Evolutionary conservation across 1,140 invertebrate genomes (phyloP).

Genomic region (Scaptodrosophila lebanonensis): DNA sequence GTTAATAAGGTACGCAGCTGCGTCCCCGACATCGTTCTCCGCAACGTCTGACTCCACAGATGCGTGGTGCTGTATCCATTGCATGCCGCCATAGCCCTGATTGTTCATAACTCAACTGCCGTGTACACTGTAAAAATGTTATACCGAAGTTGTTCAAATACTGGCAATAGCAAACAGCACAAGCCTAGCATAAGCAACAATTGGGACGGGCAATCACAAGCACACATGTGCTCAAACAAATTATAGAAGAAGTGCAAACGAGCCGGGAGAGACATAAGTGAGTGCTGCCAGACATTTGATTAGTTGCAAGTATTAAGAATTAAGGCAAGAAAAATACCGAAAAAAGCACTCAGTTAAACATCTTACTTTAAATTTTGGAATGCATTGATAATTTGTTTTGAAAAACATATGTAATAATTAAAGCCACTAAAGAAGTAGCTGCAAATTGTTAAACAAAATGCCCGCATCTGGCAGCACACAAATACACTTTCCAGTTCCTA

Average conservation of each 20-base stretch:
- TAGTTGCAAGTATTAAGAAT: conserved; percentile 2
- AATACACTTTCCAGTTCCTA: no score
- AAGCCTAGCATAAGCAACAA: conserved; percentile 49
- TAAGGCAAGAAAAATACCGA: not conserved
- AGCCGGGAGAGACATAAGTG: conserved; percentile 31
- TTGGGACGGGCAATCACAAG: conserved; percentile 29
- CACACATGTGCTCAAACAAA: conserved; percentile 58
- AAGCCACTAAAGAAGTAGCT: no score
- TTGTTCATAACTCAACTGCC: conserved; percentile 59
- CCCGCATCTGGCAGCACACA: conserved; percentile 28
- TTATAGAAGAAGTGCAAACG: conserved; percentile 10
- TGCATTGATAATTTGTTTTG: not conserved
- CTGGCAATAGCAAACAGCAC: conserved; percentile 22
- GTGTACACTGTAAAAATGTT: conserved; percentile 10
- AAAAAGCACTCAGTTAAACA: not conserved
- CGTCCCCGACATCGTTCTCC: conserved; percentile 27
- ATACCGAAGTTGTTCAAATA: conserved; percentile 4
- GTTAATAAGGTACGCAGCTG: conserved; percentile 30
- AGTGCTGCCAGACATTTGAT: conserved; percentile 37
- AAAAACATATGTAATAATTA: no score
- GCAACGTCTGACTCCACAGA: conserved; percentile 50
- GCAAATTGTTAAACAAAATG: no score
- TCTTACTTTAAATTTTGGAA: not conserved
- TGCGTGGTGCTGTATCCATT: conserved; percentile 68
- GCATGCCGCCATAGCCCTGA: conserved; percentile 62